These are phyloP conservation scores for Lepilemur septentrionalis DNA, from an alignment of 2,797 vertebrate genomes.

Conservation along the genomic window DNA sequence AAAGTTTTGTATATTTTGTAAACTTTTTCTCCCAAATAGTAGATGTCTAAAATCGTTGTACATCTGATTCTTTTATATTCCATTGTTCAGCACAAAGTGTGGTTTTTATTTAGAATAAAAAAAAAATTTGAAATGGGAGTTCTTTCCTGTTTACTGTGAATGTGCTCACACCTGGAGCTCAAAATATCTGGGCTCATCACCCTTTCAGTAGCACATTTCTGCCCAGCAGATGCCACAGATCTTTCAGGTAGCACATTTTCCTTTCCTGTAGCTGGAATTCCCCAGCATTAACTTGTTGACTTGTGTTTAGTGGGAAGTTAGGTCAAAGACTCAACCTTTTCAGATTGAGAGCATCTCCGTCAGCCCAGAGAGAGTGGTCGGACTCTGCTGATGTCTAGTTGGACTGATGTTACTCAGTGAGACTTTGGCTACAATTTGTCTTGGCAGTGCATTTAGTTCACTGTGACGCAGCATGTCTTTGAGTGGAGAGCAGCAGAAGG, in stretches of 20 bases:
- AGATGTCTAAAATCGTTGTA: constrained; percentile 86
- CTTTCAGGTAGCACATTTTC: not conserved
- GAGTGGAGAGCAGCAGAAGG: not conserved
- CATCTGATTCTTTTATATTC: constrained; percentile 90
- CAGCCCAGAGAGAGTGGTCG: not conserved
- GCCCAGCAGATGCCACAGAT: not conserved
- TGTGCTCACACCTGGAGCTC: not conserved
- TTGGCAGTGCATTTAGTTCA: not conserved
- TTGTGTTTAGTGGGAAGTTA: constrained; percentile 7
- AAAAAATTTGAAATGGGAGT: constrained; percentile 66
- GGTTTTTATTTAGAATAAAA: constrained; percentile 92
- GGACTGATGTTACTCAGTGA: not conserved
- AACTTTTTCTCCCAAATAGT: constrained; percentile 80
- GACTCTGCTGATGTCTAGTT: not conserved
- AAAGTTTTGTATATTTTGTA: constrained; percentile 93
- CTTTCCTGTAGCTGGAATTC: constrained; percentile 54
- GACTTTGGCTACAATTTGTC: not conserved
- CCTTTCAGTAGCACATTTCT: not conserved
- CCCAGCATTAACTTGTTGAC: not conserved
- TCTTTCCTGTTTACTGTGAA: not conserved
- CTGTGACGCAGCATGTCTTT: not conserved
- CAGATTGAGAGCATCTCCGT: not conserved
- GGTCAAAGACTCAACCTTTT: not conserved
- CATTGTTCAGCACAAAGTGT: constrained; percentile 89
- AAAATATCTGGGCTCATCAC: not conserved